A percentile compares a stretch with the other conserved stretches of the same genome.
Evolutionary conservation across 1,140 invertebrate genomes (phyloP).

Genomic region (Zelostemma sp.): DNA sequence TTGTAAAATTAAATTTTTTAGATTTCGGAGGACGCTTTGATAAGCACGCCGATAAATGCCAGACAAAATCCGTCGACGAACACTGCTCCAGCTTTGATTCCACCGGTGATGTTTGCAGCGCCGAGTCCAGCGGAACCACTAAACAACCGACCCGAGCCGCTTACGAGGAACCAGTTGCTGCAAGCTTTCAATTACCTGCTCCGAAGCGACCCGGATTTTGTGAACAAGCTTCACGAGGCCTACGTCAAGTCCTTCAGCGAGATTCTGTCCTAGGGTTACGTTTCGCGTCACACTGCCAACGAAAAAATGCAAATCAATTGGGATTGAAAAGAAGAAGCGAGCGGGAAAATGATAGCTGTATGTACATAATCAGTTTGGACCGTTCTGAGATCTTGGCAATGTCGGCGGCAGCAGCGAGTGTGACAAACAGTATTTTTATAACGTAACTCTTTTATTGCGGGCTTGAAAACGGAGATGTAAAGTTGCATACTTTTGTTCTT

Average conservation of each 20-base stretch:
- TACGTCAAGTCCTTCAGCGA: slow-evolving; percentile 88
- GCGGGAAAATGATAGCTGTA: not conserved
- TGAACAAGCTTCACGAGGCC: slow-evolving; percentile 89
- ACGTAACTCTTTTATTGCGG: slow-evolving; percentile 33
- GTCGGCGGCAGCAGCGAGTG: slow-evolving; percentile 6
- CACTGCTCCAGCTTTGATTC: slow-evolving; percentile 79
- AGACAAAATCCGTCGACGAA: slow-evolving; percentile 50
- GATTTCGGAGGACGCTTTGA: slow-evolving; percentile 56
- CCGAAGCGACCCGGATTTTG: slow-evolving; percentile 88
- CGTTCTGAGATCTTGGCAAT: not conserved
- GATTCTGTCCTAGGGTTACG: slow-evolving; percentile 72
- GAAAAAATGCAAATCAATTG: too few species aligned
- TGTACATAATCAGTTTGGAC: not conserved
- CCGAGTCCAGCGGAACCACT: slow-evolving; percentile 63
- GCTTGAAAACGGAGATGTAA: too few species aligned
- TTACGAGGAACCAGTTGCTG: slow-evolving; percentile 88
- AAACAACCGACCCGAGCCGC: slow-evolving; percentile 74
- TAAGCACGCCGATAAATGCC: slow-evolving; percentile 41
- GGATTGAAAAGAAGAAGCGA: not conserved
- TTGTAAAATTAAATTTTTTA: slow-evolving; percentile 23
- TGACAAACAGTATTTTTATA: slow-evolving; percentile 66
- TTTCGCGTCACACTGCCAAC: too few species aligned
- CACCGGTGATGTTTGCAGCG: slow-evolving; percentile 85
- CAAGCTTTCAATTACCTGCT: slow-evolving; percentile 90
- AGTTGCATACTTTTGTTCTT: too few species aligned